phyloP scores from a whole-genome alignment of 2,797 vertebrate genomes.

The Sebastes jordani region DNA sequence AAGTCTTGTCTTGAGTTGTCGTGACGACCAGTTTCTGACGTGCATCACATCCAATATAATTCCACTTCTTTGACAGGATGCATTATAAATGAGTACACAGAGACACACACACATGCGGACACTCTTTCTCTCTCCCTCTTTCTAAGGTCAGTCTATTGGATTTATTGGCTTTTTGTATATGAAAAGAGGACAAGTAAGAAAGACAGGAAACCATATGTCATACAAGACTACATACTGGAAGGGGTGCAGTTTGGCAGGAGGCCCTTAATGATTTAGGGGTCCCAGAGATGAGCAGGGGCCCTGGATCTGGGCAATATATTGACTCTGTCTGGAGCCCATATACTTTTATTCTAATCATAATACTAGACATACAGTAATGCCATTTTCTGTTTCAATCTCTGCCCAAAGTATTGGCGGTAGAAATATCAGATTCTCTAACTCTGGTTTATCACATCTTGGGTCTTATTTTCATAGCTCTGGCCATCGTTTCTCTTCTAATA shows the following conservation, averaged over 20 bases:
- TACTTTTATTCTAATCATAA: not conserved
- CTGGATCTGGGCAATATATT: slow-evolving; percentile 9
- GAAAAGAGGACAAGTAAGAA: not conserved
- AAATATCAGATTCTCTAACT: not conserved
- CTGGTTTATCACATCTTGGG: not conserved
- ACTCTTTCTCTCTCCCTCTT: not conserved
- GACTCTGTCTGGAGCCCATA: not conserved
- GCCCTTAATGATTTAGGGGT: not conserved
- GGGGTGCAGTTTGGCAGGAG: not conserved
- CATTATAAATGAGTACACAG: slow-evolving; percentile 77
- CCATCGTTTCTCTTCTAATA: not conserved
- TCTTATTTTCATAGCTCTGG: not conserved
- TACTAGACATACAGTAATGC: not conserved
- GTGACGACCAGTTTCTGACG: slow-evolving; percentile 69
- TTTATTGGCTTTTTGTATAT: slow-evolving; percentile 3
- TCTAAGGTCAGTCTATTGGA: slow-evolving; percentile 4
- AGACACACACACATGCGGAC: slow-evolving; percentile 18
- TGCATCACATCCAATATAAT: slow-evolving; percentile 78
- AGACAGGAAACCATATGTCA: slow-evolving; percentile 1
- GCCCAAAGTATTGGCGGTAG: not conserved
- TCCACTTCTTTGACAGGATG: slow-evolving; percentile 68
- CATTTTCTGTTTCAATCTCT: not conserved
- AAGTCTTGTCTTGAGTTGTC: slow-evolving; percentile 61
- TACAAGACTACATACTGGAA: not conserved
- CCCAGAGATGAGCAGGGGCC: not conserved